Conservation (phyloP, 2,888 invertebrate genomes). For the Philhelius pedissequus region DNA sequence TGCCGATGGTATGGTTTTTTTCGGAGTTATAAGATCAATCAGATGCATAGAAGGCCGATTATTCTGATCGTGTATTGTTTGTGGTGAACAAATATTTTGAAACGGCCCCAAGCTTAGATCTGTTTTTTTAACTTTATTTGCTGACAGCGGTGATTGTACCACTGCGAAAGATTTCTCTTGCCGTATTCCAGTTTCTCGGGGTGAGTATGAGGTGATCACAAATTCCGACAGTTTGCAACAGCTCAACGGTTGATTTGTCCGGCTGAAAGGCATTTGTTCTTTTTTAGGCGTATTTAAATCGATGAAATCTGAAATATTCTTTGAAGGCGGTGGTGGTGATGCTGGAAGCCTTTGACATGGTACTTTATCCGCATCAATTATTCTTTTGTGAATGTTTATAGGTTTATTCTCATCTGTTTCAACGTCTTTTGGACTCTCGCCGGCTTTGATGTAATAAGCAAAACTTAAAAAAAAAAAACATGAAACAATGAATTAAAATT, state of each 20-base stretch:
- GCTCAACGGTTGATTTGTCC: conserved; percentile 11
- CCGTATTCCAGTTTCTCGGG: conserved; percentile 73
- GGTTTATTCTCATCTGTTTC: conserved; percentile 36
- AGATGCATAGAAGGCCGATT: conserved; percentile 74
- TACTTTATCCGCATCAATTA: conserved; percentile 20
- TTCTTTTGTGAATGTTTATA: conserved; percentile 1
- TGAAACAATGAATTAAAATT: not conserved
- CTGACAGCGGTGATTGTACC: conserved; percentile 66
- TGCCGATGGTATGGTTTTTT: conserved; percentile 61
- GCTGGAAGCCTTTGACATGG: not conserved
- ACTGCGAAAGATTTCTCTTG: conserved; percentile 75
- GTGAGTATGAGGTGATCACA: conserved; percentile 77
- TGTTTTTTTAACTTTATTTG: conserved; percentile 47
- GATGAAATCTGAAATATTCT: conserved; percentile 39
- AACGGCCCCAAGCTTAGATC: conserved; percentile 72
- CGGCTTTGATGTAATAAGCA: conserved; percentile 75
- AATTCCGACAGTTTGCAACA: conserved; percentile 71
- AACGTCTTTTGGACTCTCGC: conserved; percentile 70
- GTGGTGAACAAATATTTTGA: conserved; percentile 64
- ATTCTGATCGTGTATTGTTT: conserved; percentile 30
- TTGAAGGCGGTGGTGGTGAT: not conserved
- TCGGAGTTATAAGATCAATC: conserved; percentile 76
- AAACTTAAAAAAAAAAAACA: conserved; percentile 71
- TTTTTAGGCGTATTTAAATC: conserved; percentile 52
- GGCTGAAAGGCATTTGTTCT: conserved; percentile 13